A percentile compares a stretch with the other conserved stretches of the same genome.
Conservation (phyloP, 1,140 invertebrate genomes). For the Galendromus occidentalis region DNA sequence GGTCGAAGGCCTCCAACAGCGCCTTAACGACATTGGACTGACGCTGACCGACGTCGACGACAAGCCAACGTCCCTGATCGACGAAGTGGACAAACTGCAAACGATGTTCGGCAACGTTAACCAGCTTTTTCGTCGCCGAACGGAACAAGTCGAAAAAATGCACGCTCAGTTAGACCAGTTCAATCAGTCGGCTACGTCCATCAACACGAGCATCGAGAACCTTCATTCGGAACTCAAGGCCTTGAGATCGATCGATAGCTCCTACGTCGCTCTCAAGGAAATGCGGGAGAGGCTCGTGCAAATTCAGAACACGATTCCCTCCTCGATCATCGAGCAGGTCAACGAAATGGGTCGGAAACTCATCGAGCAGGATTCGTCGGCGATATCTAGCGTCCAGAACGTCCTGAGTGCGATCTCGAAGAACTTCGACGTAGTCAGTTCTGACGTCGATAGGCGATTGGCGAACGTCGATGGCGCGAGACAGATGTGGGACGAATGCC, state of each 20-base stretch:
- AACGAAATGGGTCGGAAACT: slow-evolving; percentile 48
- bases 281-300: background rate
- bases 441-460: slow-evolving; percentile 46
- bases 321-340: slow-evolving; percentile 22
- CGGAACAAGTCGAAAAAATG: slow-evolving; percentile 12
- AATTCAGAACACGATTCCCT: background rate
- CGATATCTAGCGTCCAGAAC: slow-evolving; percentile 53
- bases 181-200: background rate
- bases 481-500: slow-evolving; percentile 48
- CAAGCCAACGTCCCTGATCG: background rate
- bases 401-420: slow-evolving; percentile 48
- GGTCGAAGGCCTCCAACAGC: background rate
- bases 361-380: slow-evolving; percentile 56
- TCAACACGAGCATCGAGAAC: slow-evolving; percentile 29
- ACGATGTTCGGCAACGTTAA: background rate
- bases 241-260: background rate
- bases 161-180: slow-evolving; percentile 11
- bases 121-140: slow-evolving; percentile 5
- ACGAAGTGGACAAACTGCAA: background rate
- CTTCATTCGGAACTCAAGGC: slow-evolving; percentile 30
- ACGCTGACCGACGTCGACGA: background rate
- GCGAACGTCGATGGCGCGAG: slow-evolving; percentile 42
- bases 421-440: slow-evolving; percentile 53
- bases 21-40: background rate
- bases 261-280: background rate